Conservation (phyloP, 2,797 vertebrate genomes). For the Gorsachius magnificus region DNA sequence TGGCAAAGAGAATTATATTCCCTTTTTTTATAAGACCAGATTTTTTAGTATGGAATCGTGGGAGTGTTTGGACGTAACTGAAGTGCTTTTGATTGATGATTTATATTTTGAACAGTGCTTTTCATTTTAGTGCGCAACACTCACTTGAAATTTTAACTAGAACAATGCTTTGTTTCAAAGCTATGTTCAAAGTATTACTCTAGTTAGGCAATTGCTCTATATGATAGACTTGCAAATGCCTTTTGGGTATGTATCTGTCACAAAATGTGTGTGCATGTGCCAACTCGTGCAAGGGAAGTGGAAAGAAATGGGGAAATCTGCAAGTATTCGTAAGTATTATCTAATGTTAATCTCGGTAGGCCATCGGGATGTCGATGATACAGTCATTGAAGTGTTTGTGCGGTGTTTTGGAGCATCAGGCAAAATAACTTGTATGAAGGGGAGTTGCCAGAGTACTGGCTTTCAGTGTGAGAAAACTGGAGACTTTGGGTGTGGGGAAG, state of each 20-base stretch:
- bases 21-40: slow-evolving; percentile 65
- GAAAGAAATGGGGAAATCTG: background rate
- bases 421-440: background rate
- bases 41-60: slow-evolving; percentile 56
- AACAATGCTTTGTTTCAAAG: slow-evolving; percentile 60
- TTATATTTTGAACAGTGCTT: slow-evolving; percentile 62
- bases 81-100: slow-evolving; percentile 67
- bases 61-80: slow-evolving; percentile 62
- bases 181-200: slow-evolving; percentile 11
- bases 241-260: background rate
- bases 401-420: background rate
- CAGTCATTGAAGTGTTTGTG: background rate
- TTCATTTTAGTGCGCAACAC: slow-evolving; percentile 40
- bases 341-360: background rate
- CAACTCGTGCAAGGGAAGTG: background rate
- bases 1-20: slow-evolving; percentile 65
- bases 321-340: background rate
- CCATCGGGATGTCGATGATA: background rate
- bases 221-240: background rate
- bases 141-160: slow-evolving; percentile 21
- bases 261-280: background rate
- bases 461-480: background rate
- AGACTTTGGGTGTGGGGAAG: background rate
- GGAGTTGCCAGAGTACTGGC: background rate
- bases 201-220: background rate